These are phyloP conservation scores for Bombus pyrosoma DNA, from an alignment of 1,140 invertebrate species.

Conservation along the genomic window DNA sequence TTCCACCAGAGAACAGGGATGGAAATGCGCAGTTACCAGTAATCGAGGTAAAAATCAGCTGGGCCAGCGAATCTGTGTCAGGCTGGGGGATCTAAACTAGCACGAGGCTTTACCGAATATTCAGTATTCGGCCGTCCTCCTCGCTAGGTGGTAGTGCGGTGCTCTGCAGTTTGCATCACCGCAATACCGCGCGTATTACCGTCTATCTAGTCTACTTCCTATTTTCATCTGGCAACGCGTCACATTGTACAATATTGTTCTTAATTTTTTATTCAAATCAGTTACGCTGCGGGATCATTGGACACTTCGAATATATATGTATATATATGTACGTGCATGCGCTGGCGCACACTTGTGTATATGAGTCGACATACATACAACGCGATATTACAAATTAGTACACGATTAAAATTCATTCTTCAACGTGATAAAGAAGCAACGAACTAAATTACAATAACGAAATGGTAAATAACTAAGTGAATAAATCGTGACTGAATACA, in stretches of 20 bases:
- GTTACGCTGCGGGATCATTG: neutral
- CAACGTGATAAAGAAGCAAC: neutral
- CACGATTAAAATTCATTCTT: neutral
- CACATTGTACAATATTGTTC: neutral
- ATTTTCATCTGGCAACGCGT: no score
- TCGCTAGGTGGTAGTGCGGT: slow-evolving; percentile 41
- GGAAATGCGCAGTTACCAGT: slow-evolving; percentile 56
- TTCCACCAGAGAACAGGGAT: neutral
- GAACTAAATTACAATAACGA: neutral
- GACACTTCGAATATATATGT: neutral
- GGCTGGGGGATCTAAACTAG: slow-evolving; percentile 57
- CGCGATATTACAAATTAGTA: neutral
- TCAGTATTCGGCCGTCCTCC: slow-evolving; percentile 67
- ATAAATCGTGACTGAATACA: neutral
- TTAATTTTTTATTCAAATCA: neutral
- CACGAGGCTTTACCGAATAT: slow-evolving; percentile 33
- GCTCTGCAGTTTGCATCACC: slow-evolving; percentile 4
- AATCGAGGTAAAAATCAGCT: slow-evolving; percentile 45
- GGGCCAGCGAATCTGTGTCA: slow-evolving; percentile 70
- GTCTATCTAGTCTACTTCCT: neutral
- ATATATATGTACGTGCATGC: neutral
- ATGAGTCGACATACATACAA: neutral
- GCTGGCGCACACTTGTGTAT: neutral
- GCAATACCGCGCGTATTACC: neutral
- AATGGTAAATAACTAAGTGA: neutral